These are phyloP conservation scores for Blomia tropicalis DNA, from an alignment of 2,888 invertebrate genomes.

Conservation along the genomic window DNA sequence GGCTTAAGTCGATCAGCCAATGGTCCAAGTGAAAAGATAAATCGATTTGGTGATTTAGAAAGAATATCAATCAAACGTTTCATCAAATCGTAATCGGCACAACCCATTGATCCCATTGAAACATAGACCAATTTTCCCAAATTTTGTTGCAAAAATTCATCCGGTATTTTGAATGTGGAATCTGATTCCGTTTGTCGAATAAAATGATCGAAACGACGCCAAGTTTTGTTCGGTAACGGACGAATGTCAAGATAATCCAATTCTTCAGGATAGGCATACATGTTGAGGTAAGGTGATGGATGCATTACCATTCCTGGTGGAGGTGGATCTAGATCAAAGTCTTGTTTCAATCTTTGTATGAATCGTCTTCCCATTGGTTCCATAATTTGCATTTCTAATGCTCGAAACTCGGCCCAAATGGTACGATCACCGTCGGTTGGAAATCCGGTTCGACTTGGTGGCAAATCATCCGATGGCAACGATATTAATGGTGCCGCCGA, in stretches of 20 bases:
- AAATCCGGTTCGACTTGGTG: conserved; percentile 7
- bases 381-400: not conserved
- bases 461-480: not conserved
- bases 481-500: not conserved
- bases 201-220: conserved; percentile 12
- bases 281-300: conserved; percentile 5
- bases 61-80: not conserved
- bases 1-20: conserved; percentile 1
- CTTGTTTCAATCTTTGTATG: not conserved
- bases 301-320: not conserved
- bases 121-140: conserved; percentile 8
- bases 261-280: conserved; percentile 12
- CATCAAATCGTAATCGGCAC: not conserved
- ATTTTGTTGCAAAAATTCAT: not conserved
- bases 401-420: not conserved
- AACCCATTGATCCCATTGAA: conserved; percentile 11
- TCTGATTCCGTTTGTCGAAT: not conserved
- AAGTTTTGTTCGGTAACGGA: not conserved
- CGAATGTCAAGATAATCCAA: conserved; percentile 10
- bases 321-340: not conserved
- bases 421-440: not conserved
- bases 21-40: conserved; percentile 8
- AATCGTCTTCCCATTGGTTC: not conserved
- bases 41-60: not conserved
- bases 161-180: not conserved